phyloP scores from a whole-genome alignment of 2,797 vertebrate species.

The Pseudochromis fuscus region DNA sequence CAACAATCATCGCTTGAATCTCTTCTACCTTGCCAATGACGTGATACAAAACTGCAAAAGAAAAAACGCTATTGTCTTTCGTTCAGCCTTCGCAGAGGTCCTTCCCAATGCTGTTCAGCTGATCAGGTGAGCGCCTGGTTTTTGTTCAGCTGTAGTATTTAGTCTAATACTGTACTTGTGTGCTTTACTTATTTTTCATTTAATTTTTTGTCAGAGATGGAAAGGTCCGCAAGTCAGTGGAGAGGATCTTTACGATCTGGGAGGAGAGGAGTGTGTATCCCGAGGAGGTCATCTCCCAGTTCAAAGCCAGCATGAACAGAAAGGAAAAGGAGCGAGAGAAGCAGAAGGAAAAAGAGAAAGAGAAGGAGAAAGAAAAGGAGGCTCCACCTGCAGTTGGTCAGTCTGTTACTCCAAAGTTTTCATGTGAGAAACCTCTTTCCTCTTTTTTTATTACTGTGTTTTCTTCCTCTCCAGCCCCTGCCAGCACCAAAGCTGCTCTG shows the following conservation, averaged over 20 bases:
- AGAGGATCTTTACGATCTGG: constrained; percentile 97
- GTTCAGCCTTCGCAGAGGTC: constrained; percentile 92
- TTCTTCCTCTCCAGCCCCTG: constrained; percentile 76
- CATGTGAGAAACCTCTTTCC: not conserved
- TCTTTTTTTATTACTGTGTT: not conserved
- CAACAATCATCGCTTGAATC: constrained; percentile 94
- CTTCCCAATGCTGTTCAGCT: constrained; percentile 92
- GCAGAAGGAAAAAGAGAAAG: constrained; percentile 67
- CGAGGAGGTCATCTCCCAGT: constrained; percentile 90
- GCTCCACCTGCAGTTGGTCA: constrained; percentile 67
- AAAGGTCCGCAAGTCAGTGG: constrained; percentile 94
- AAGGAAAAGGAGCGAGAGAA: constrained; percentile 80
- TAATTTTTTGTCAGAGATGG: constrained; percentile 86
- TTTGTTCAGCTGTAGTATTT: constrained; percentile 1
- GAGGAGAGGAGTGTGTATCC: constrained; percentile 96
- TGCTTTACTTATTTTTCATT: not conserved
- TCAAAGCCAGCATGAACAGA: constrained; percentile 91
- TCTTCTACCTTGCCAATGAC: constrained; percentile 98
- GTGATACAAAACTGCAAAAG: constrained; percentile 99
- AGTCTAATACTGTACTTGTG: not conserved
- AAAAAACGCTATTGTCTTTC: constrained; percentile 94
- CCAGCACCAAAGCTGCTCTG: constrained; percentile 91
- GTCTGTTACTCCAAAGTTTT: constrained; percentile 44
- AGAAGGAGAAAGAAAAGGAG: constrained; percentile 63
- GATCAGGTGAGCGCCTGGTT: constrained; percentile 89